Evolutionary conservation across 2,797 vertebrate species (phyloP).

Genomic region (Macropus fuliginosus): DNA sequence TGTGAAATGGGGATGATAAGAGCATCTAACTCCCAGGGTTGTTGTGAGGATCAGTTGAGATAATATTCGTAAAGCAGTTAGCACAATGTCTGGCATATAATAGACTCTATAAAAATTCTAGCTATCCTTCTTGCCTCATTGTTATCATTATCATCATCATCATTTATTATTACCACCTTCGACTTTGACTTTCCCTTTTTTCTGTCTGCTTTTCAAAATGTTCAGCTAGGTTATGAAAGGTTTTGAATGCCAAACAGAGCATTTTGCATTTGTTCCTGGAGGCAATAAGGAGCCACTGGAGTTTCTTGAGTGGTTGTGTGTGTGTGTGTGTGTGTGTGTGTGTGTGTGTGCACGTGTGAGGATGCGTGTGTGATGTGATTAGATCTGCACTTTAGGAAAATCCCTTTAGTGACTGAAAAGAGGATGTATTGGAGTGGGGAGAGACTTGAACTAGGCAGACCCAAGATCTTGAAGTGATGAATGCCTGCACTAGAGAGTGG

Average conservation of each 20-base stretch:
- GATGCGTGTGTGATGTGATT: too few species aligned
- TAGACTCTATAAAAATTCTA: rapidly evolving
- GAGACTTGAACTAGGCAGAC: too few species aligned
- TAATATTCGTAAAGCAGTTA: too few species aligned
- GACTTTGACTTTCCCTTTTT: neutral
- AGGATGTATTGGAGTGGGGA: neutral
- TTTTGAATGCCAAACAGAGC: too few species aligned
- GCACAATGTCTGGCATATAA: too few species aligned
- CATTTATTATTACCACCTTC: neutral
- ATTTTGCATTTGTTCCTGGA: too few species aligned
- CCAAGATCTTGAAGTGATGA: too few species aligned
- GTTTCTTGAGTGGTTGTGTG: neutral
- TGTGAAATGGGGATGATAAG: neutral
- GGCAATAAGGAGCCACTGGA: too few species aligned
- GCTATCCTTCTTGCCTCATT: rapidly evolving
- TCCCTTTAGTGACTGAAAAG: too few species aligned
- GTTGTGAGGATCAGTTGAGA: neutral
- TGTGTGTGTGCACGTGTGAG: too few species aligned
- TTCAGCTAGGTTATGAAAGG: neutral
- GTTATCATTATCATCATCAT: neutral
- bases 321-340: neutral
- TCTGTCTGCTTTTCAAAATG: neutral
- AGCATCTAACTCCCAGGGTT: neutral
- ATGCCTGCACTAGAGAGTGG: too few species aligned
- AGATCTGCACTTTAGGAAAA: too few species aligned